These are phyloP conservation scores for Oenanthe oenanthe DNA, from an alignment of 2,113 vertebrate genomes.

Conservation along the genomic window DNA sequence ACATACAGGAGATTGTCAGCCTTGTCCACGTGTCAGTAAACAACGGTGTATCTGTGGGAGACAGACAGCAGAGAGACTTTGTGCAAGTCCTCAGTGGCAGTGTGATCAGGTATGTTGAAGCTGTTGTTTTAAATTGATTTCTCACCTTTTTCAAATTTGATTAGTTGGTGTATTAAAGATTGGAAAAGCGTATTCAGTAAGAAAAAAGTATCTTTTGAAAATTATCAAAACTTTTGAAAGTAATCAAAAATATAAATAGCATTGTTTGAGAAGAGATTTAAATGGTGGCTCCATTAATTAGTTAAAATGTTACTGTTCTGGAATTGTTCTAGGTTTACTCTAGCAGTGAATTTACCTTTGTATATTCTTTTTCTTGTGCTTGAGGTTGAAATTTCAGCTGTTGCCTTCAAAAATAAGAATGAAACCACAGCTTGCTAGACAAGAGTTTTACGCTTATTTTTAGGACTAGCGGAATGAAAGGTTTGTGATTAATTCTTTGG, in stretches of 20 bases:
- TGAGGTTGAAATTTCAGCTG: not conserved
- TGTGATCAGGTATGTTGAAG: conserved; percentile 81
- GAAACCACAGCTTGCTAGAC: not conserved
- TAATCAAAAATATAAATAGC: not conserved
- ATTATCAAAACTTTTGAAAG: no score
- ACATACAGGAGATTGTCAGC: conserved; percentile 80
- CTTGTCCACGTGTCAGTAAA: conserved; percentile 89
- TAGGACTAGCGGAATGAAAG: not conserved
- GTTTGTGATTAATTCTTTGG: not conserved
- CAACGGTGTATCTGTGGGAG: conserved; percentile 90
- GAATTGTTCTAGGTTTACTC: not conserved
- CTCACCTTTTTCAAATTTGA: not conserved
- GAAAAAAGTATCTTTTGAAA: not conserved
- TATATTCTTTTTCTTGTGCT: not conserved
- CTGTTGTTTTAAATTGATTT: not conserved
- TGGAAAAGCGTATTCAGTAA: not conserved
- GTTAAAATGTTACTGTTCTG: not conserved
- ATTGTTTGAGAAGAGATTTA: not conserved
- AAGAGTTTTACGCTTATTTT: not conserved
- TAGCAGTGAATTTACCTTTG: not conserved
- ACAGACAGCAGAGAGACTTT: conserved; percentile 82
- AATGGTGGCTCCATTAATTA: not conserved
- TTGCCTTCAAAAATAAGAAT: not conserved
- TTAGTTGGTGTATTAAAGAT: not conserved
- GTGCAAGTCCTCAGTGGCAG: conserved; percentile 89